These are phyloP conservation scores for Sitta europaea DNA, from an alignment of 2,113 vertebrate species.

Conservation along the genomic window DNA sequence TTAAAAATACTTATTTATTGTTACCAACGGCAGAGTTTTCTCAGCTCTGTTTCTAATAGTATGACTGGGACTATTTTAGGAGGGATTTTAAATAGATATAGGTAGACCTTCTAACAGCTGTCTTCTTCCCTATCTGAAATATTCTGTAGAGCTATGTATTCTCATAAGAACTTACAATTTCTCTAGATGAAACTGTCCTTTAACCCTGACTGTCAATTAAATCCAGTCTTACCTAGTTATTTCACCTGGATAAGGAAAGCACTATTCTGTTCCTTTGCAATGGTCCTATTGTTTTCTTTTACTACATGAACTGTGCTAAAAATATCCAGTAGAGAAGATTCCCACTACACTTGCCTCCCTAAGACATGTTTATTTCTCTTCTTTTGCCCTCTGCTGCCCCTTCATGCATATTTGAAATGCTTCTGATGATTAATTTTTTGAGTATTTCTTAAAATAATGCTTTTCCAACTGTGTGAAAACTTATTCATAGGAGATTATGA, in stretches of 20 bases:
- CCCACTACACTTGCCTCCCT: background rate
- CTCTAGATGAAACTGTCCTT: background rate
- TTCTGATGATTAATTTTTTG: background rate
- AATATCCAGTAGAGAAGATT: background rate
- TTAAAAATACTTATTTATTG: background rate
- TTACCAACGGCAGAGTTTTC: background rate
- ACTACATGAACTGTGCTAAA: background rate
- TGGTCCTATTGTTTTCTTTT: background rate
- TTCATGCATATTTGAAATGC: background rate
- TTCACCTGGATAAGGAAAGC: constrained; percentile 7
- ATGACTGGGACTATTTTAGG: background rate
- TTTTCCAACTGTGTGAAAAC: background rate
- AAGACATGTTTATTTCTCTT: background rate
- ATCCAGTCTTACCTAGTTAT: constrained; percentile 32
- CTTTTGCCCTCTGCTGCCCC: background rate
- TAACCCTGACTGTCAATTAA: background rate
- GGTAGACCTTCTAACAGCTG: background rate
- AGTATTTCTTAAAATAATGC: background rate
- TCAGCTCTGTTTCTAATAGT: background rate
- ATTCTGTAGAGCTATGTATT: background rate
- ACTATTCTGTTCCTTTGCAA: constrained; percentile 2
- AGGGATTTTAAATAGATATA: background rate
- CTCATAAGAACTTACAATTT: background rate
- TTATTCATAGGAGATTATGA: background rate
- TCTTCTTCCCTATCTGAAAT: background rate